These are phyloP conservation scores for Tragelaphus strepsiceros DNA, from an alignment of 2,113 vertebrate species.

Conservation along the genomic window DNA sequence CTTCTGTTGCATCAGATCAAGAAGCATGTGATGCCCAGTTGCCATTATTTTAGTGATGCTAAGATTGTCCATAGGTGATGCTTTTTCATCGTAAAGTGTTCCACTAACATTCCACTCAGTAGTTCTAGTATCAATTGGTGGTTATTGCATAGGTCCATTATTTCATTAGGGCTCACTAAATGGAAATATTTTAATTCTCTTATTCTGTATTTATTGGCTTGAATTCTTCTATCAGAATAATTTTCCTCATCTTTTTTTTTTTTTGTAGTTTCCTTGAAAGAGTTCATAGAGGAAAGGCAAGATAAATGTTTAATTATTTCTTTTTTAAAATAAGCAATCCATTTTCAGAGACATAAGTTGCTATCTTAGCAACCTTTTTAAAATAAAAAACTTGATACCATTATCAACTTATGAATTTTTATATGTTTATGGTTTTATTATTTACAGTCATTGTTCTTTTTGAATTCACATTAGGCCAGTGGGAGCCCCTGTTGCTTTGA, in stretches of 20 bases:
- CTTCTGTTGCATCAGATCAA: not conserved
- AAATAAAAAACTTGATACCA: not conserved
- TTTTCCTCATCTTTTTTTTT: not conserved
- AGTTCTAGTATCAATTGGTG: not conserved
- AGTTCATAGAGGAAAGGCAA: not conserved
- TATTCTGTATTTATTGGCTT: not conserved
- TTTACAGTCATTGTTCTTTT: not conserved
- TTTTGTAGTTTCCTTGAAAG: not conserved
- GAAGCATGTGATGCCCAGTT: not conserved
- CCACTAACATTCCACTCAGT: not conserved
- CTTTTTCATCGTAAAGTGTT: not conserved
- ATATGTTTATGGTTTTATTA: not conserved
- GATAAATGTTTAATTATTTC: not conserved
- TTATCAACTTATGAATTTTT: not conserved
- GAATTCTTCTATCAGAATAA: not conserved
- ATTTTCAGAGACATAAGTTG: not conserved
- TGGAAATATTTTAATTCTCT: not conserved
- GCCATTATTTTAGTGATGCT: not conserved
- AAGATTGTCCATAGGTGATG: not conserved
- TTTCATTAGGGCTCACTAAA: not conserved
- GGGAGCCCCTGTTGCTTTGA: not conserved
- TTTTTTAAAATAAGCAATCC: not conserved
- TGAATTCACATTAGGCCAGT: not conserved
- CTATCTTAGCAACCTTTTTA: not conserved
- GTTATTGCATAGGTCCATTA: not conserved